phyloP scores from a whole-genome alignment of 2,888 invertebrate species.

The Mechanitis messenoides region DNA sequence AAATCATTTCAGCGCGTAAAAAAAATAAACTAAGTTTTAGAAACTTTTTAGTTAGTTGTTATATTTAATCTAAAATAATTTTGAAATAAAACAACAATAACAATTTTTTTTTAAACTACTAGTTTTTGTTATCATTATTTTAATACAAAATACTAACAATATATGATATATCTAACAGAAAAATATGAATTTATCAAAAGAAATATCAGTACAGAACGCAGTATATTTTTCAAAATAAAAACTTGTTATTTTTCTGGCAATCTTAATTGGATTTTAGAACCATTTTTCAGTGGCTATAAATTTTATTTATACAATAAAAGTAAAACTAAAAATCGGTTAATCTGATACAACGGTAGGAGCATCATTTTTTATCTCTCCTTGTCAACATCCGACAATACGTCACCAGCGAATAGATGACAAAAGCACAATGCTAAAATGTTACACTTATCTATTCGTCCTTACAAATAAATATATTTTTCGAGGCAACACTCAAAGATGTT shows the following conservation, averaged over 20 bases:
- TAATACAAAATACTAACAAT: too few species aligned
- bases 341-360: slow-evolving; percentile 23
- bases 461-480: slow-evolving; percentile 38
- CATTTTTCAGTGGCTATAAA: slow-evolving; percentile 9
- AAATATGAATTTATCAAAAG: background rate
- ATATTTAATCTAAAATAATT: too few species aligned
- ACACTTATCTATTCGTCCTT: slow-evolving; percentile 35
- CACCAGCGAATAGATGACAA: slow-evolving; percentile 34
- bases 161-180: too few species aligned
- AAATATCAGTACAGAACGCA: background rate
- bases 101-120: too few species aligned
- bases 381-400: slow-evolving; percentile 31
- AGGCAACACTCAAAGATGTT: slow-evolving; percentile 37
- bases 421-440: slow-evolving; percentile 38
- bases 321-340: slow-evolving; percentile 23
- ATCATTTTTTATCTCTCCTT: slow-evolving; percentile 28
- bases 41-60: too few species aligned
- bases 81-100: too few species aligned
- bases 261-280: slow-evolving; percentile 3
- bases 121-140: too few species aligned
- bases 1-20: too few species aligned
- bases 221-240: background rate
- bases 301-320: slow-evolving; percentile 11
- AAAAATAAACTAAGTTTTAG: too few species aligned
- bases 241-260: slow-evolving; percentile 2